Evolutionary conservation across 1,140 invertebrate species (phyloP).

Genomic region (Drosophila parvula): DNA sequence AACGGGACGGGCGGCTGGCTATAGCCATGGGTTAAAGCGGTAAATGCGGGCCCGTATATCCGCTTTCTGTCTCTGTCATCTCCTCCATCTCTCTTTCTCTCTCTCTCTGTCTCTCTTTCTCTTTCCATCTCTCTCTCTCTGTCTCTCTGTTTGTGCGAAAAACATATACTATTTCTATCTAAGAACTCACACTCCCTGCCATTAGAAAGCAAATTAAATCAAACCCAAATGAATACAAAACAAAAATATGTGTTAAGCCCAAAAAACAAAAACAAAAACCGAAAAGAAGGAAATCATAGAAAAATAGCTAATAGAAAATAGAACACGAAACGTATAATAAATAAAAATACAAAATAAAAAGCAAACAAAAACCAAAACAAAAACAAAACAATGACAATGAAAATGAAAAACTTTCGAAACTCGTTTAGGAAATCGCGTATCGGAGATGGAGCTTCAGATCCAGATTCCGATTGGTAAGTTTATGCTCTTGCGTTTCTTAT

Average conservation of each 20-base stretch:
- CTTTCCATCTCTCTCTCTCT: slow-evolving; percentile 8
- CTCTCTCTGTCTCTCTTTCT: slow-evolving; percentile 1
- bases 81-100: background rate
- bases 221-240: slow-evolving; percentile 33
- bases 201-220: slow-evolving; percentile 41
- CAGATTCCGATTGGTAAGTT: slow-evolving; percentile 84
- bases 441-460: slow-evolving; percentile 83
- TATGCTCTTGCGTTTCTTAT: slow-evolving; percentile 57
- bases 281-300: background rate
- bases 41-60: slow-evolving; percentile 39
- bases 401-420: slow-evolving; percentile 65
- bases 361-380: slow-evolving; percentile 20
- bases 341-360: slow-evolving; percentile 6
- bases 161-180: slow-evolving; percentile 29
- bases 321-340: slow-evolving; percentile 20
- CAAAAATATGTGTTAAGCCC: slow-evolving; percentile 22
- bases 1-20: slow-evolving; percentile 3
- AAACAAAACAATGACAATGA: slow-evolving; percentile 35
- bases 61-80: slow-evolving; percentile 5
- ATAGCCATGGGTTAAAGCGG: slow-evolving; percentile 7
- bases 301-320: slow-evolving; percentile 5
- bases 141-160: background rate
- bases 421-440: slow-evolving; percentile 83
- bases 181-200: slow-evolving; percentile 34
- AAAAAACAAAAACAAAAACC: slow-evolving; percentile 3